A percentile compares a stretch with the other conserved stretches of the same genome.
These are phyloP conservation scores for Oenanthe melanoleuca DNA, from an alignment of 2,113 vertebrate species.

Conservation along the genomic window DNA sequence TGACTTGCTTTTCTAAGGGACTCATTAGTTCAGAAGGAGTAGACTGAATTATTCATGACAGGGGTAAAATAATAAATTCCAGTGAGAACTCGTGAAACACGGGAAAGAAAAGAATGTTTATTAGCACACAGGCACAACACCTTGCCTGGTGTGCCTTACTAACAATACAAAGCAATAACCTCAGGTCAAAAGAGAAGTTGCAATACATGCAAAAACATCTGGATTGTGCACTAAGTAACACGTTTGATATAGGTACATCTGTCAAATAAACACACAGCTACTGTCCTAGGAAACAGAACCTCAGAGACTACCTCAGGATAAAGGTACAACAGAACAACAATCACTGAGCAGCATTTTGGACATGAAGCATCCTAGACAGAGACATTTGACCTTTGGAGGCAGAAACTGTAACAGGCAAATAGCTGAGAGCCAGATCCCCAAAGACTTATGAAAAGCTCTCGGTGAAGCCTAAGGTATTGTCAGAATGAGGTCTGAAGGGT, in stretches of 20 bases:
- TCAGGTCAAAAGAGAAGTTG: constrained; percentile 42
- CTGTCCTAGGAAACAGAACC: constrained; percentile 47
- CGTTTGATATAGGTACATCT: constrained; percentile 7
- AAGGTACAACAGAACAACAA: constrained; percentile 8
- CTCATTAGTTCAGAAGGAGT: not conserved
- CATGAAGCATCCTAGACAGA: constrained; percentile 37
- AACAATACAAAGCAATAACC: constrained; percentile 54
- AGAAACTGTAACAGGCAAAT: constrained; percentile 60
- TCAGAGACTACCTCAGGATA: constrained; percentile 31
- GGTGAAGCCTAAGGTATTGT: constrained; percentile 49
- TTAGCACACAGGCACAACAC: constrained; percentile 55
- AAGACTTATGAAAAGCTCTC: constrained; percentile 55
- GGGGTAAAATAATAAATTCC: not conserved
- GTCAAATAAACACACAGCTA: constrained; percentile 42
- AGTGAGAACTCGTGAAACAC: not conserved
- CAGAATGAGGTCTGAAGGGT: constrained; percentile 62
- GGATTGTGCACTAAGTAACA: constrained; percentile 34
- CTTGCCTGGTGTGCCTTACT: constrained; percentile 34
- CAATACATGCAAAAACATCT: constrained; percentile 51
- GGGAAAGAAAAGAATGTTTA: constrained; percentile 48
- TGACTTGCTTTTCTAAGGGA: not conserved
- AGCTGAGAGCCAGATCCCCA: constrained; percentile 65
- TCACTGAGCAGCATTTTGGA: constrained; percentile 2
- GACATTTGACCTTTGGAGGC: constrained; percentile 51
- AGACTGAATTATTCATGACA: not conserved